Evolutionary conservation across 1,140 invertebrate species (phyloP).

Genomic region (Drosophila jambulina): DNA sequence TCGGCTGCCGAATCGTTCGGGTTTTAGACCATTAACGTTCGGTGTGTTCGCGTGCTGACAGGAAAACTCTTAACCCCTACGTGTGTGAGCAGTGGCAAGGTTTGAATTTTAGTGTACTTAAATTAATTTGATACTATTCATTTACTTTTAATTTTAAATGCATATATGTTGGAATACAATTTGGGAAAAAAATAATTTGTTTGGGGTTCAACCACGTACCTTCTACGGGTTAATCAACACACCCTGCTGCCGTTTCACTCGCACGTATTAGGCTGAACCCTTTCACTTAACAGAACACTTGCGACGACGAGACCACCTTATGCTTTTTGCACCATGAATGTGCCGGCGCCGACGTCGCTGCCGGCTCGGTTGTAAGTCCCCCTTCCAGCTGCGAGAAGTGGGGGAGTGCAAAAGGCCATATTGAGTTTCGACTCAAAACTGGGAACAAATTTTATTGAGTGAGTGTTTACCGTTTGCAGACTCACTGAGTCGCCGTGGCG

Average conservation of each 20-base stretch:
- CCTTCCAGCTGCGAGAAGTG: not conserved
- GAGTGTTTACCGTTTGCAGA: constrained; percentile 2
- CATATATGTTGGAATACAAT: not conserved
- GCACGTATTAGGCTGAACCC: not conserved
- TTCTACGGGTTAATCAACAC: not conserved
- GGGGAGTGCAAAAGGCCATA: constrained; percentile 2
- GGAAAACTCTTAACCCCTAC: not conserved
- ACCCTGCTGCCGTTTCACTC: not conserved
- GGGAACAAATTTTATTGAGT: constrained; percentile 19
- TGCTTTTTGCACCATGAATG: not conserved
- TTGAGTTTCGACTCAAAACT: constrained; percentile 18
- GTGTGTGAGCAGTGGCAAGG: not conserved
- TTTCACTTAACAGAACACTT: not conserved
- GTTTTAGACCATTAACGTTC: not conserved
- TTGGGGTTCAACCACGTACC: not conserved
- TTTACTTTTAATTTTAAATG: not conserved
- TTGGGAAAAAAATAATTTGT: too few species aligned
- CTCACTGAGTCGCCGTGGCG: not conserved
- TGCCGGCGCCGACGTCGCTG: constrained; percentile 28
- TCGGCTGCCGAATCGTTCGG: not conserved
- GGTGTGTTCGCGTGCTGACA: not conserved
- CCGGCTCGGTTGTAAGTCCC: not conserved
- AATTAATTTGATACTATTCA: not conserved
- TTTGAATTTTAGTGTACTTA: not conserved
- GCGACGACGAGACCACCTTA: constrained; percentile 6